Base-by-base conservation (phyloP, 2,888 invertebrate genomes). In the Sepiola atlantica region DNA sequence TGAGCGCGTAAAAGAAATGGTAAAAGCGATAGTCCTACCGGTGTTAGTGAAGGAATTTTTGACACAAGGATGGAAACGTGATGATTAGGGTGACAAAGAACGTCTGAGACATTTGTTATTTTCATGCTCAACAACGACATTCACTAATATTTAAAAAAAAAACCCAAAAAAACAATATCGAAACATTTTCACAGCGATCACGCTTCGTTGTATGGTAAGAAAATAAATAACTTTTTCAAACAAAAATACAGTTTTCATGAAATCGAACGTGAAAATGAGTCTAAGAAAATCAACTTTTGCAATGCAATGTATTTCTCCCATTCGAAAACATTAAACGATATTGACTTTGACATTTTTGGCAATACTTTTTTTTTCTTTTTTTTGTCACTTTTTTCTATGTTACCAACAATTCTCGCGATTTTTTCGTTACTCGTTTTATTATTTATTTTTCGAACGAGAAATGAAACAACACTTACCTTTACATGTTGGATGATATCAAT, bases 401-500 rank as follows among this genome's bases (percentile, higher is more conserved):
- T n/a, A 14, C 77, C 12, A 8, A 77, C 10, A 8, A 45, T 45
- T 45, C 45, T 4, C 8, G 45, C n/a, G n/a, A n/a, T 61, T 24
- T 61, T 57, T 21, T 57, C 21, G 20, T 61, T 24, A 2, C 28
- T 61, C 8, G 24, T 61, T 61, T 8, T 8, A 45, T 61, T 28
- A 61, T 61, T 77, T 77, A 77, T n/a, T 77, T 32, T 16, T n/a
- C 16, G 12, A 77, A 77, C 77, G 14, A n/a, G 16, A 77, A 77
- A 77, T n/a, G n/a, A 16, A 32, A 45, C n/a, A 16, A 18, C 45
- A 92, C 92, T 54, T 92, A 92, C 92, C 92, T 92, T 92, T 45
- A 92, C 92, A 54, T 92, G 92, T 92, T 92, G 92, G 54, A 92
- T 92, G n/a, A 92, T 92, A 54, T 92, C 92, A 92, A 92, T 92